Base-by-base conservation (phyloP, 2,797 vertebrate species). In the Remorina albescens region DNA sequence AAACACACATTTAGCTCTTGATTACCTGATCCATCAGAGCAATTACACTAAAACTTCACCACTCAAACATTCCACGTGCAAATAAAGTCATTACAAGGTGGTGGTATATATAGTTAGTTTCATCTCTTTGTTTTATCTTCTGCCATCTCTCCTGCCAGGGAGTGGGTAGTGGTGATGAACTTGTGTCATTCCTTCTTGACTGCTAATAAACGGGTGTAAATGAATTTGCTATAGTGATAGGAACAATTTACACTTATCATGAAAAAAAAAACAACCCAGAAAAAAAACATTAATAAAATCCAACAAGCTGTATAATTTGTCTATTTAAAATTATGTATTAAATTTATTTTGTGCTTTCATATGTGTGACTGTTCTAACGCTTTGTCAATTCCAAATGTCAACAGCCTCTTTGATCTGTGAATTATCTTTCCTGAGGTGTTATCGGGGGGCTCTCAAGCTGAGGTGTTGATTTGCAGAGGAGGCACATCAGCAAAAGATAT, bases 401-500 rank as follows among this genome's bases (percentile, higher is more conserved):
- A 34, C 46, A 42, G 47, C 46, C 36, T 75, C 54, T 69, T 59
- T 71, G 21, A 53, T 71, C 46, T 18, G 28, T 51, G 74, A 68
- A 81, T 77, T 64, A 69, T 81, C 77, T 83, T 68, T 68, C 62
- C 21, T 69, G 6, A 13, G 65, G 36, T n/a, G 32, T 4, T 18
- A 34, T 37, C 8, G 11, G 44, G 8, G 21, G 65, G 44, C 69
- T 81, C 76, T 85, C 66, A 82, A 19, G 12, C 18, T n/a, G 6
- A 74, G 75, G 82, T 82, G 77, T 83, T 37, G 18, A 75, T 67
- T 87, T 76, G 55, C 77, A 75, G 72, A 64, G 9, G 60, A 37
- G 39, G 4, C 21, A 23, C 30, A 70, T 79, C 73, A 58, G 67
- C 74, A 71, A 67, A 76, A 80, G 73, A 28, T 80, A 86, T 84